These are phyloP conservation scores for Chlorodrepanis virens DNA, from an alignment of 2,113 vertebrate species.

Conservation along the genomic window DNA sequence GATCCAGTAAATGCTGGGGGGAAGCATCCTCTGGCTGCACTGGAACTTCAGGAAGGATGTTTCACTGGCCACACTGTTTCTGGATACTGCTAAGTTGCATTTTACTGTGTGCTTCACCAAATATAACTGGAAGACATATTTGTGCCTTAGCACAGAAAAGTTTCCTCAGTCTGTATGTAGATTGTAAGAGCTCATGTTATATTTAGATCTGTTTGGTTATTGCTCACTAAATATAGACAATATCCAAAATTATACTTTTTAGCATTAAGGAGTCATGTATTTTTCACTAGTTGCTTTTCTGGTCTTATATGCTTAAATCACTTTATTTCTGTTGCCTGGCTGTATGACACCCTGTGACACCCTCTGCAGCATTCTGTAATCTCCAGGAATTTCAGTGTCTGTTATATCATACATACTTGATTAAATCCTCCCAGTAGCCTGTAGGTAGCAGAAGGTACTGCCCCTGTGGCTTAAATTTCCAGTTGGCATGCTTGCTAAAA, in stretches of 20 bases:
- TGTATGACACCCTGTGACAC: neutral
- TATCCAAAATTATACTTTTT: neutral
- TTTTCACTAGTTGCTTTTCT: neutral
- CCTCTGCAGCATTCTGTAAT: neutral
- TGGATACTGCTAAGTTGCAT: neutral
- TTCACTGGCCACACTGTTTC: neutral
- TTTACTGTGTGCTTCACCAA: neutral
- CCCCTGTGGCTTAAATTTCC: neutral
- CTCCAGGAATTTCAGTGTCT: neutral
- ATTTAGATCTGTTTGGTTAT: neutral
- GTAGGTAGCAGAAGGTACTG: neutral
- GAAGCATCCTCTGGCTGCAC: neutral
- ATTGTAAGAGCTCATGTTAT: neutral
- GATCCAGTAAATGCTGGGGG: accelerated
- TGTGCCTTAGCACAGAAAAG: neutral
- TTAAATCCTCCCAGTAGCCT: neutral
- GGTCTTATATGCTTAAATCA: neutral
- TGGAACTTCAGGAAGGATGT: neutral
- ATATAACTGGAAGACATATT: neutral
- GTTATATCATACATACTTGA: neutral
- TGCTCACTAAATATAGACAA: neutral
- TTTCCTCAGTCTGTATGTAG: neutral
- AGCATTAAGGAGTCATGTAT: neutral
- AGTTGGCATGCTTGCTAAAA: neutral
- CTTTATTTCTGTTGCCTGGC: neutral